Conservation (phyloP, 1,140 invertebrate genomes). For the Colletes latitarsis region DNA sequence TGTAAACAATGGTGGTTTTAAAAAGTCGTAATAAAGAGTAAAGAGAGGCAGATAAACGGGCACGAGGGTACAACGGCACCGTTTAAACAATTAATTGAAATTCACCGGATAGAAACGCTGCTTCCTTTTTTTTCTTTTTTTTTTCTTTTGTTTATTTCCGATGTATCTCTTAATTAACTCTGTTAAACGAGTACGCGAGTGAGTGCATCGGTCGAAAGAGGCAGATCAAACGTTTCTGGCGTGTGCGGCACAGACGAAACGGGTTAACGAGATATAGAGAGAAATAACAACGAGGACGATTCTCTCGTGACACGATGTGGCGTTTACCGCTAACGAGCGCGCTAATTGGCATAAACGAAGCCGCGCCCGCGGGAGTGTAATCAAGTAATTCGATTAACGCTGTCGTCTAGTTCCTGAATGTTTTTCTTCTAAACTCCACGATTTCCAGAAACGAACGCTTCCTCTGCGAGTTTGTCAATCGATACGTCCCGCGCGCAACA, state of each 20-base stretch:
- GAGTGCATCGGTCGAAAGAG: slow-evolving; percentile 30
- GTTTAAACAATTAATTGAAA: slow-evolving; percentile 38
- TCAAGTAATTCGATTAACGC: slow-evolving; percentile 51
- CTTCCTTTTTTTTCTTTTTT: background rate
- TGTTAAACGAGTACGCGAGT: background rate
- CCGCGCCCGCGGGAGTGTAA: slow-evolving; percentile 50
- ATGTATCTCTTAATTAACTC: slow-evolving; percentile 31
- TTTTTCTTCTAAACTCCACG: slow-evolving; percentile 11
- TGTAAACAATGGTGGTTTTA: background rate
- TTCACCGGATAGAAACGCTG: slow-evolving; percentile 1
- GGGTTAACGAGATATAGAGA: slow-evolving; percentile 46
- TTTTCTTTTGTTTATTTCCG: background rate
- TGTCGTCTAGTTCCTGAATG: slow-evolving; percentile 37
- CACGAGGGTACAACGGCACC: background rate
- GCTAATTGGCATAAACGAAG: slow-evolving; percentile 70
- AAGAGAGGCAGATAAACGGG: background rate
- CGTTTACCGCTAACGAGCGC: slow-evolving; percentile 70
- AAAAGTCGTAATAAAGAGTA: background rate
- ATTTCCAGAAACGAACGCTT: background rate
- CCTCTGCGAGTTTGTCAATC: background rate
- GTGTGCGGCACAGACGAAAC: slow-evolving; percentile 4
- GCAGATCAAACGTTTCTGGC: slow-evolving; percentile 43
- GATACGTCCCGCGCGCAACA: background rate
- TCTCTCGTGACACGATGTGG: slow-evolving; percentile 46
- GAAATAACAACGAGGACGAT: slow-evolving; percentile 51